Evolutionary conservation across 2,113 vertebrate species (phyloP).

Genomic region (Amblyopsis rosae): DNA sequence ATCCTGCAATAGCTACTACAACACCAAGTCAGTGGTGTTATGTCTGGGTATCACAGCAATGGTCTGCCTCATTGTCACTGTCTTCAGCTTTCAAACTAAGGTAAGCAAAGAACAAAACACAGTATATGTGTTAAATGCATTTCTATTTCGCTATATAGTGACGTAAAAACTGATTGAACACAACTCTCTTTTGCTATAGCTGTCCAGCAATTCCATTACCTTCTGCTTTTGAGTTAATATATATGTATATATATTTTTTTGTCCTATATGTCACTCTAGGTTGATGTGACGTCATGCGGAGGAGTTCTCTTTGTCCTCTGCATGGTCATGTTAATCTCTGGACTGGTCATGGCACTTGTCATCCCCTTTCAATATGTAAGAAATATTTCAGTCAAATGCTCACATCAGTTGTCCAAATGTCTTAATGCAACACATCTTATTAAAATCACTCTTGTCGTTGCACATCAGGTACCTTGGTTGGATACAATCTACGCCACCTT

Average conservation of each 20-base stretch:
- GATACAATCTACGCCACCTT: constrained; percentile 82
- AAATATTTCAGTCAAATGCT: constrained; percentile 15
- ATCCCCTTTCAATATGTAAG: constrained; percentile 89
- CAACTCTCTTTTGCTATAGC: not conserved
- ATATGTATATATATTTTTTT: constrained; percentile 4
- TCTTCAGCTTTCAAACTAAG: constrained; percentile 95
- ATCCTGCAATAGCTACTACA: constrained; percentile 82
- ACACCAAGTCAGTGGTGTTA: constrained; percentile 90
- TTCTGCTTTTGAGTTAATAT: not conserved
- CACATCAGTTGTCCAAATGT: not conserved
- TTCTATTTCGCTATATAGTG: not conserved
- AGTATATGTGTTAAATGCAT: not conserved
- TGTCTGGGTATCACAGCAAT: constrained; percentile 89
- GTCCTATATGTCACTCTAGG: constrained; percentile 62
- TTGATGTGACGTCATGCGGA: constrained; percentile 90
- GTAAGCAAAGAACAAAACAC: constrained; percentile 64
- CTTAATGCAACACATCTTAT: constrained; percentile 4
- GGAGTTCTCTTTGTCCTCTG: constrained; percentile 84
- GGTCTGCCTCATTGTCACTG: constrained; percentile 86
- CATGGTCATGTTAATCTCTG: constrained; percentile 86
- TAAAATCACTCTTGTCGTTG: not conserved
- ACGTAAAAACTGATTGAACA: no score
- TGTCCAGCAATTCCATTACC: not conserved
- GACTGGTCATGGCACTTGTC: constrained; percentile 81
- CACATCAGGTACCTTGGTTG: constrained; percentile 86